These are phyloP conservation scores for Cerastoderma edule DNA, from an alignment of 2,888 invertebrate genomes.

Conservation along the genomic window DNA sequence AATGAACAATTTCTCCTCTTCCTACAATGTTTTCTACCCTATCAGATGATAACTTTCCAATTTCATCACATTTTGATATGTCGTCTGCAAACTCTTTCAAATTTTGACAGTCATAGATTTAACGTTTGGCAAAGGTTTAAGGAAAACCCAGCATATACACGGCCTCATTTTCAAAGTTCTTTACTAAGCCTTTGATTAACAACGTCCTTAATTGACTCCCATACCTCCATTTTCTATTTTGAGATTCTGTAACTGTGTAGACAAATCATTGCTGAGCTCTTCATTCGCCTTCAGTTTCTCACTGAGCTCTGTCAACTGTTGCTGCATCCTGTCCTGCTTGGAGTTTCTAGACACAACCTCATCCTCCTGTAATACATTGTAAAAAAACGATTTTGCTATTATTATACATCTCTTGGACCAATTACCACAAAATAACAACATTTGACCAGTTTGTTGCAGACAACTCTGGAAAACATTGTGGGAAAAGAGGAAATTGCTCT, in stretches of 20 bases:
- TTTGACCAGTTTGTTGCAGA: too few relatives aligned
- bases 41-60: too few relatives aligned
- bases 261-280: conserved; percentile 66
- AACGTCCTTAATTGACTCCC: neutral
- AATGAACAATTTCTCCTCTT: neutral
- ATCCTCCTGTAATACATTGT: conserved; percentile 69
- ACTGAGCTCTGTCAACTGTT: conserved; percentile 78
- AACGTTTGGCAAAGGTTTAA: too few relatives aligned
- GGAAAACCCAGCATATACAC: too few relatives aligned
- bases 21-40: conserved; percentile 3
- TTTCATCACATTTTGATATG: too few relatives aligned
- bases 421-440: too few relatives aligned
- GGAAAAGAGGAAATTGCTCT: too few relatives aligned
- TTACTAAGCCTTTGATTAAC: neutral
- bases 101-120: too few relatives aligned
- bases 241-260: conserved; percentile 74
- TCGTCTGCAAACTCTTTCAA: too few relatives aligned
- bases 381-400: neutral
- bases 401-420: neutral
- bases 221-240: conserved; percentile 77
- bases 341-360: conserved; percentile 69
- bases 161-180: too few relatives aligned
- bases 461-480: too few relatives aligned
- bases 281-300: conserved; percentile 73
- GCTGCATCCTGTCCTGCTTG: conserved; percentile 76